phyloP scores from a whole-genome alignment of 2,888 invertebrate species.

The Drosophila niveifrons region DNA sequence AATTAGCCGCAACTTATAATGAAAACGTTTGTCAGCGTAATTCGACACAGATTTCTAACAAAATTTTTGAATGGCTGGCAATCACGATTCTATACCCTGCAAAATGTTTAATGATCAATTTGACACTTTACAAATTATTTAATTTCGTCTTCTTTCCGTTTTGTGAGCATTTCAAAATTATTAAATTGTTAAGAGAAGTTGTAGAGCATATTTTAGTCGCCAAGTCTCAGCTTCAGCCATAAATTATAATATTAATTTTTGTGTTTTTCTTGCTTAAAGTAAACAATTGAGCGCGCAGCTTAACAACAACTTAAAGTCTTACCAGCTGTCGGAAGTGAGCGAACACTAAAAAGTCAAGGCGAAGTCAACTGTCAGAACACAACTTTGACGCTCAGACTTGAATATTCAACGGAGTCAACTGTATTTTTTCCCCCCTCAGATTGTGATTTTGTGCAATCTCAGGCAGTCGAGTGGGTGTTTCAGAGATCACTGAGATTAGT shows the following conservation, averaged over 20 bases:
- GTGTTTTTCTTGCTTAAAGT: conserved; percentile 39
- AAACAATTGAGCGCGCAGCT: conserved; percentile 55
- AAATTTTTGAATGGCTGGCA: background rate
- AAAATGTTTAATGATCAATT: background rate
- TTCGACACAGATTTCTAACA: conserved; percentile 69
- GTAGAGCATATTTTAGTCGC: conserved; percentile 14
- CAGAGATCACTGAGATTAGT: conserved; percentile 67
- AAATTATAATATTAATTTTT: conserved; percentile 42
- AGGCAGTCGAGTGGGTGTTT: conserved; percentile 60
- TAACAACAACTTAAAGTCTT: conserved; percentile 40
- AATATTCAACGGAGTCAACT: conserved; percentile 11
- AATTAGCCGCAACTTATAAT: conserved; percentile 55
- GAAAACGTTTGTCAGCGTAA: conserved; percentile 73
- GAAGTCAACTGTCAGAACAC: conserved; percentile 37
- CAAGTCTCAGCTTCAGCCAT: conserved; percentile 11
- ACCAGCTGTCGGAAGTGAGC: conserved; percentile 53
- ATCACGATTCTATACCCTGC: conserved; percentile 31
- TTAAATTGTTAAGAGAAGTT: background rate
- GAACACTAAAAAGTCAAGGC: conserved; percentile 51
- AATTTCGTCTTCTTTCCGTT: background rate
- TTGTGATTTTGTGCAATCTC: background rate
- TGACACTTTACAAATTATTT: background rate
- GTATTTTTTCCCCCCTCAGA: background rate
- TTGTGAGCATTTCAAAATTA: background rate
- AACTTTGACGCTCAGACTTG: conserved; percentile 11